Conservation (phyloP, 2,113 vertebrate species). For the Cheilinus undulatus region DNA sequence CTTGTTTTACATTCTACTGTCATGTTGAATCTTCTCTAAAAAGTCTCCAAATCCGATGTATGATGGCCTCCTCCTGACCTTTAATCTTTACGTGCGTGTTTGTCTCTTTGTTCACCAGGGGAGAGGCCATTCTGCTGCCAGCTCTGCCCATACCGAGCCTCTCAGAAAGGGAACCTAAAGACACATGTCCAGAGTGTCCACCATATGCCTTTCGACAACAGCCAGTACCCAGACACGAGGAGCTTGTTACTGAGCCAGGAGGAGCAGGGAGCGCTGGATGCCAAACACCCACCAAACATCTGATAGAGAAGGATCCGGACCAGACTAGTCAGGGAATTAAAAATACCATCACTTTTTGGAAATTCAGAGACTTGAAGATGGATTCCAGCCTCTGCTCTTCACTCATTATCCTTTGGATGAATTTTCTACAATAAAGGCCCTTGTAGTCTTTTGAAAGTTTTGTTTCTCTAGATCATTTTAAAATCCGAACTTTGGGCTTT, state of each 20-base stretch:
- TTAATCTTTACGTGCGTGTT: slow-evolving; percentile 33
- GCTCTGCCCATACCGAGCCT: slow-evolving; percentile 88
- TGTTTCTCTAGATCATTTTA: slow-evolving; percentile 6
- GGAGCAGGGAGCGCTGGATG: slow-evolving; percentile 46
- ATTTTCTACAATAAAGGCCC: slow-evolving; percentile 31
- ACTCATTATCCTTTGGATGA: slow-evolving; percentile 27
- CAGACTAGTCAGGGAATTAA: slow-evolving; percentile 33
- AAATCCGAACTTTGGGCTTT: slow-evolving; percentile 11
- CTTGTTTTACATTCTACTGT: slow-evolving; percentile 7
- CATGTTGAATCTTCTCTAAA: slow-evolving; percentile 6
- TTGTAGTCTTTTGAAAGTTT: slow-evolving; percentile 29
- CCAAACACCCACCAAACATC: slow-evolving; percentile 41
- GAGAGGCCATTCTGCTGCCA: slow-evolving; percentile 82
- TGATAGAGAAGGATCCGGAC: slow-evolving; percentile 23
- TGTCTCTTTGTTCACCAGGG: slow-evolving; percentile 68
- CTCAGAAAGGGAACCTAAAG: slow-evolving; percentile 92
- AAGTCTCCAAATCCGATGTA: background rate
- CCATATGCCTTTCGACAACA: slow-evolving; percentile 80
- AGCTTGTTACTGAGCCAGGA: slow-evolving; percentile 58
- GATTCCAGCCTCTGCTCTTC: slow-evolving; percentile 3
- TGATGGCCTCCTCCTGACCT: slow-evolving; percentile 21
- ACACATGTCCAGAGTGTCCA: slow-evolving; percentile 78
- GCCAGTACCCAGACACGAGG: slow-evolving; percentile 68
- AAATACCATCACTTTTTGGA: background rate
- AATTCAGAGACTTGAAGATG: slow-evolving; percentile 14